phyloP scores from a whole-genome alignment of 2,113 vertebrate genomes.

The Cathartes aura region DNA sequence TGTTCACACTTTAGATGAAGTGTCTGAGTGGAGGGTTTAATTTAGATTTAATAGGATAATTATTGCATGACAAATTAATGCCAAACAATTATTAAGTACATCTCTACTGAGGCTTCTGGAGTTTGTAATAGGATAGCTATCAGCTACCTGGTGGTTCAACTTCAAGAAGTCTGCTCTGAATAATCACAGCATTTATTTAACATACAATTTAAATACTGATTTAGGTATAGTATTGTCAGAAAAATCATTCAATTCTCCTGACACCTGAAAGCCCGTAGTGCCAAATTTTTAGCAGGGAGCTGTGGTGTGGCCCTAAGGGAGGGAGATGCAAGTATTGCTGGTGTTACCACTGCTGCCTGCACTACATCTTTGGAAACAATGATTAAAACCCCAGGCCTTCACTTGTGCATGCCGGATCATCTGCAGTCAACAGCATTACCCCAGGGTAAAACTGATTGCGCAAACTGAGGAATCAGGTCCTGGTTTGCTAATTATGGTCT shows the following conservation, averaged over 20 bases:
- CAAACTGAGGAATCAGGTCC: background rate
- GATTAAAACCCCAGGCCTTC: conserved; percentile 2
- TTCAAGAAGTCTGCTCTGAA: conserved; percentile 26
- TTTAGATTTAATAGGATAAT: conserved; percentile 81
- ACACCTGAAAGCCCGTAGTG: background rate
- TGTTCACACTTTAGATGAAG: conserved; percentile 70
- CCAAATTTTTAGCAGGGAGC: background rate
- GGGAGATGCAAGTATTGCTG: background rate
- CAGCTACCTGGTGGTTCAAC: conserved; percentile 49
- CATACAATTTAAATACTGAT: conserved; percentile 29
- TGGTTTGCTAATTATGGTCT: background rate
- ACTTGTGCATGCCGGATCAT: background rate
- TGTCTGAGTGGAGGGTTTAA: conserved; percentile 71
- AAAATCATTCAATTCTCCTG: background rate
- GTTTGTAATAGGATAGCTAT: conserved; percentile 70
- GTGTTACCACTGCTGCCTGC: background rate
- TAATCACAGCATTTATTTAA: conserved; percentile 56
- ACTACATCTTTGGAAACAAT: background rate
- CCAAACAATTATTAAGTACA: conserved; percentile 67
- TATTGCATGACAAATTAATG: conserved; percentile 74
- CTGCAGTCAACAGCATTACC: background rate
- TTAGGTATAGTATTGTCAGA: conserved; percentile 5
- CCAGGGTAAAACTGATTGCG: background rate
- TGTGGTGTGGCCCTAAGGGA: background rate
- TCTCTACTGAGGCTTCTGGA: conserved; percentile 50